Percentiles rank a stretch among this genome's conserved stretches.
phyloP scores from a whole-genome alignment of 2,113 vertebrate species.

The Paraplagusia blochii region DNA sequence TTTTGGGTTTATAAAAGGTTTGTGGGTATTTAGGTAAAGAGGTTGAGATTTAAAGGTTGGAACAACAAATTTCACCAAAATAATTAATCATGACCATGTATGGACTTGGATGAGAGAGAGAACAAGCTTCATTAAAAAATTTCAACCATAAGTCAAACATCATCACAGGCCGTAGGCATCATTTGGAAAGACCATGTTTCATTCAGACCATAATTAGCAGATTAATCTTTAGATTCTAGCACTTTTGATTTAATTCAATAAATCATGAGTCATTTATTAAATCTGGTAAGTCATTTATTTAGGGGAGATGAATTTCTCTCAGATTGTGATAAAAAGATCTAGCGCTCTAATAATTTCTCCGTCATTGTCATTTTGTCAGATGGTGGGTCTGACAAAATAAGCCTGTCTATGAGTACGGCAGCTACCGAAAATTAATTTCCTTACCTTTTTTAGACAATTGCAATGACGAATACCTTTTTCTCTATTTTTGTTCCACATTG shows the following conservation, averaged over 20 bases:
- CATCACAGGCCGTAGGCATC: background rate
- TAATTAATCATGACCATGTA: slow-evolving; percentile 2
- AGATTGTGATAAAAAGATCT: background rate
- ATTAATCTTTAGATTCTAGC: background rate
- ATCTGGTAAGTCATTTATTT: background rate
- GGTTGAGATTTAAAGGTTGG: background rate
- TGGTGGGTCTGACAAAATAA: no score
- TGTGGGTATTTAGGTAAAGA: background rate
- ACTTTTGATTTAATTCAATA: background rate
- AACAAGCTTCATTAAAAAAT: background rate
- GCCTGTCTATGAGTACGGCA: no score
- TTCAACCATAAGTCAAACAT: background rate
- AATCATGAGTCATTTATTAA: background rate
- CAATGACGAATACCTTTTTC: background rate
- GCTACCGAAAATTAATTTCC: no score
- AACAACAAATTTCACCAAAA: slow-evolving; percentile 20
- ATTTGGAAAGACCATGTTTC: background rate
- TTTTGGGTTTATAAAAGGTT: background rate
- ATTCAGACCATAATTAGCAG: background rate
- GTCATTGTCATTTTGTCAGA: background rate
- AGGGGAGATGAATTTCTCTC: background rate
- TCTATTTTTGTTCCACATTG: background rate
- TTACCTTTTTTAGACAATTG: background rate
- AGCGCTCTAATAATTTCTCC: background rate
- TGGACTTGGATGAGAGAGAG: slow-evolving; percentile 1